Conservation (phyloP, 2,888 invertebrate species). For the Nudaria mundana region DNA sequence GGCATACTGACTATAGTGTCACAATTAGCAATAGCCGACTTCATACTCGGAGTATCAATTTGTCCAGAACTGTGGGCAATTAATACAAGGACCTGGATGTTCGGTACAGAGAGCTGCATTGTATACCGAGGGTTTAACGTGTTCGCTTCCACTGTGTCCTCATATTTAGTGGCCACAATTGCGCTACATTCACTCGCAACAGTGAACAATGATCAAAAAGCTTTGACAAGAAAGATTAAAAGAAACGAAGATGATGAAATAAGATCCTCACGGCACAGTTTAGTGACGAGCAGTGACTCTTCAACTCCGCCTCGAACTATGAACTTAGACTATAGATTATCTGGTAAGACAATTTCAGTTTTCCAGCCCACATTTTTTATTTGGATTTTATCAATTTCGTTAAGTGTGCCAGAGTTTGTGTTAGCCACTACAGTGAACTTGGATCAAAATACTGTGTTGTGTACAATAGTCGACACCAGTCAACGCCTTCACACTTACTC, state of each 20-base stretch:
- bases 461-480: constrained; percentile 75
- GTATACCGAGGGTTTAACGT: constrained; percentile 79
- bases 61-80: constrained; percentile 77
- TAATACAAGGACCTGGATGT: constrained; percentile 74
- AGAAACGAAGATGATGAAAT: constrained; percentile 62
- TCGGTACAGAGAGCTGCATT: constrained; percentile 72
- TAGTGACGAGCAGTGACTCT: constrained; percentile 71
- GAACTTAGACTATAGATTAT: constrained; percentile 77
- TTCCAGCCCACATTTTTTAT: constrained; percentile 78
- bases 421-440: constrained; percentile 71
- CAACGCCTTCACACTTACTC: constrained; percentile 69
- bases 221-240: constrained; percentile 52
- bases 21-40: constrained; percentile 78
- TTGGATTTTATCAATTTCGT: constrained; percentile 80
- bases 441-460: constrained; percentile 59
- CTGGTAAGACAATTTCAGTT: constrained; percentile 67
- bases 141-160: constrained; percentile 76
- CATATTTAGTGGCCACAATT: constrained; percentile 79
- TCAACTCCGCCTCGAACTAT: constrained; percentile 75
- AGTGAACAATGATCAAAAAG: constrained; percentile 72
- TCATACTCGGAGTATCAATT: constrained; percentile 64
- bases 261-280: constrained; percentile 69
- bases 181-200: constrained; percentile 81
- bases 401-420: constrained; percentile 82
- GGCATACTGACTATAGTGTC: constrained; percentile 75